Evolutionary conservation across 1,140 invertebrate species (phyloP).

Genomic region (Bradysia coprophila): DNA sequence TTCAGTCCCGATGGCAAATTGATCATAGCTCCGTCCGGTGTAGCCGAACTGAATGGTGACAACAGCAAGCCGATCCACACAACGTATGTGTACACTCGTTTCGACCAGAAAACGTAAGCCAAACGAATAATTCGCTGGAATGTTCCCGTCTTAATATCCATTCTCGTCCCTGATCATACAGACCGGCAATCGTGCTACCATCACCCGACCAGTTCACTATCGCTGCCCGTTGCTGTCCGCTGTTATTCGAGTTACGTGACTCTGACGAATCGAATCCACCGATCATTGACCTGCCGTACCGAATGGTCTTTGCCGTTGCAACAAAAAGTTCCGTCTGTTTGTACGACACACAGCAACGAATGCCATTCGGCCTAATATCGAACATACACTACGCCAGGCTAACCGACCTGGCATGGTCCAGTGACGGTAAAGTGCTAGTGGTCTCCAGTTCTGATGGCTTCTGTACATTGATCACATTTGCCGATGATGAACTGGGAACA

Average conservation of each 20-base stretch:
- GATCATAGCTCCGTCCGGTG: slow-evolving; percentile 65
- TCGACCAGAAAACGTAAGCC: too few relatives aligned
- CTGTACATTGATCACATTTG: slow-evolving; percentile 78
- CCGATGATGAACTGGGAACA: slow-evolving; percentile 61
- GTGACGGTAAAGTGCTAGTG: slow-evolving; percentile 60
- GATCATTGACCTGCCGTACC: slow-evolving; percentile 49
- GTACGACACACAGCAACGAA: slow-evolving; percentile 80
- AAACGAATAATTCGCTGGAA: too few relatives aligned
- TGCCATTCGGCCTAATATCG: slow-evolving; percentile 67
- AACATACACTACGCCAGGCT: slow-evolving; percentile 89
- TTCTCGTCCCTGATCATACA: too few relatives aligned
- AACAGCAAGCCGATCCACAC: slow-evolving; percentile 45
- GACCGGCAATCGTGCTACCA: slow-evolving; percentile 65
- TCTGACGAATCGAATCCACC: slow-evolving; percentile 30
- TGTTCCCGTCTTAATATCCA: too few relatives aligned
- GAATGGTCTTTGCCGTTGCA: slow-evolving; percentile 79
- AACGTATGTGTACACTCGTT: slow-evolving; percentile 64
- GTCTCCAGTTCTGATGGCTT: slow-evolving; percentile 91
- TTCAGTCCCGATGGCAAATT: slow-evolving; percentile 83
- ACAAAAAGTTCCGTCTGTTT: slow-evolving; percentile 71
- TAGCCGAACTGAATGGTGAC: slow-evolving; percentile 42
- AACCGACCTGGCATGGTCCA: slow-evolving; percentile 83
- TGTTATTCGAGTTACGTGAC: slow-evolving; percentile 44
- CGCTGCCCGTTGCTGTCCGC: slow-evolving; percentile 63
- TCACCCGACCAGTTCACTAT: slow-evolving; percentile 58